phyloP scores from a whole-genome alignment of 2,888 invertebrate species.

The Euplagia quadripunctaria region DNA sequence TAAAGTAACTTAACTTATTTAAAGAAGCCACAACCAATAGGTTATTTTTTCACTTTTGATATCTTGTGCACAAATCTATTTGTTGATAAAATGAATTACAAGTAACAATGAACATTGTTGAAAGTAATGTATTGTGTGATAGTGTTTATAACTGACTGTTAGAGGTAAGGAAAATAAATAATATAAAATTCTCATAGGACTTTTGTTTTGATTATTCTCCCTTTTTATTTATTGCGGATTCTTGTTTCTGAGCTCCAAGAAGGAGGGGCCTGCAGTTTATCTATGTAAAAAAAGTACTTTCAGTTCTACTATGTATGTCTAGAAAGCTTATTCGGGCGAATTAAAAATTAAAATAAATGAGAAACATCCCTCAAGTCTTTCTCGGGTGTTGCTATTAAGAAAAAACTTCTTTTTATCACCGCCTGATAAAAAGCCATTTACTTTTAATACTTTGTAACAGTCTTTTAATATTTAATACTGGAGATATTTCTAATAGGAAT shows the following conservation, averaged over 20 bases:
- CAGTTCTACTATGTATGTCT: no score
- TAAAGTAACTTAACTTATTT: no score
- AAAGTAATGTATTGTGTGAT: constrained; percentile 50
- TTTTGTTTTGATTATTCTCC: not conserved
- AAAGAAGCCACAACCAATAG: not conserved
- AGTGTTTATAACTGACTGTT: constrained; percentile 51
- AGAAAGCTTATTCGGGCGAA: no score
- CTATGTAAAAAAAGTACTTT: not conserved
- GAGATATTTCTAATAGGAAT: no score
- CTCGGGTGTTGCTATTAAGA: no score
- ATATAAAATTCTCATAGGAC: not conserved
- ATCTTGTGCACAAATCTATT: constrained; percentile 21
- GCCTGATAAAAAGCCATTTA: no score
- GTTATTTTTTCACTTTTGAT: constrained; percentile 3
- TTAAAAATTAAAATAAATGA: no score
- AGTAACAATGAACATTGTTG: constrained; percentile 7
- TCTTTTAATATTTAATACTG: no score
- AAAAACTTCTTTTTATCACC: no score
- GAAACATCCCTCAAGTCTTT: no score
- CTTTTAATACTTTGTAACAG: no score
- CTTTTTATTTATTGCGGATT: not conserved
- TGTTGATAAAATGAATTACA: constrained; percentile 24
- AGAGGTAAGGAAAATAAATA: constrained; percentile 37
- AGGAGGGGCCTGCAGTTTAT: not conserved
- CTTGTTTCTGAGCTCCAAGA: not conserved